Evolutionary conservation across 2,888 invertebrate genomes (phyloP).

Genomic region (Lycaena phlaeas): DNA sequence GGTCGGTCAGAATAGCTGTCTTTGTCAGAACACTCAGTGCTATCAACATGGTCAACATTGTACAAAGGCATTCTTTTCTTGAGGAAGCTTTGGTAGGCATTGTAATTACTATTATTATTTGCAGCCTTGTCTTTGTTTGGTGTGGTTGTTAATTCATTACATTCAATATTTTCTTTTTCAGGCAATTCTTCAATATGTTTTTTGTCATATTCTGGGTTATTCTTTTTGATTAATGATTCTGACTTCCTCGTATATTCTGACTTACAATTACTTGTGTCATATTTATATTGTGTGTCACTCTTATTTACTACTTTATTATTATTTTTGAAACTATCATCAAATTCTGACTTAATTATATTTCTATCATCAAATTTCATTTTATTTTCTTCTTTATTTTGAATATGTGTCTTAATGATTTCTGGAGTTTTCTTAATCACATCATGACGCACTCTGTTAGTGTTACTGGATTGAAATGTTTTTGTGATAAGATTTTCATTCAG

Average conservation of each 20-base stretch:
- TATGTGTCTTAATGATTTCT: too few species aligned
- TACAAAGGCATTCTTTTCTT: constrained; percentile 29
- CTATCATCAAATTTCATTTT: too few species aligned
- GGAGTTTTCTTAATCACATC: not conserved
- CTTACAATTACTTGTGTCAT: not conserved
- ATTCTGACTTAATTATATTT: too few species aligned
- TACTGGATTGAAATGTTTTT: constrained; percentile 23
- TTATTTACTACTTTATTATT: not conserved
- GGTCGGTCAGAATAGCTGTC: constrained; percentile 37
- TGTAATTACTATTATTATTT: constrained; percentile 12
- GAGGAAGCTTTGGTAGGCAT: constrained; percentile 33
- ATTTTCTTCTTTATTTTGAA: too few species aligned
- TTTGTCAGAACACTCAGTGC: constrained; percentile 11
- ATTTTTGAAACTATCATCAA: not conserved
- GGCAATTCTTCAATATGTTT: too few species aligned
- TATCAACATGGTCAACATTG: constrained; percentile 19
- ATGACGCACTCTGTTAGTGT: not conserved
- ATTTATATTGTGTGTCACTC: not conserved
- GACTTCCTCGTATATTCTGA: not conserved
- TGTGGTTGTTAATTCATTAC: not conserved
- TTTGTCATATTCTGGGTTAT: too few species aligned
- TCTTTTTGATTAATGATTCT: too few species aligned
- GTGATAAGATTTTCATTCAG: constrained; percentile 20
- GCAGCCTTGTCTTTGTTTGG: constrained; percentile 4
- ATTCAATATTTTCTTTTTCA: not conserved